Percentiles rank a stretch among this genome's conserved stretches.
phyloP scores from a whole-genome alignment of 2,797 vertebrate species.

The Tauraco hartlaubi region DNA sequence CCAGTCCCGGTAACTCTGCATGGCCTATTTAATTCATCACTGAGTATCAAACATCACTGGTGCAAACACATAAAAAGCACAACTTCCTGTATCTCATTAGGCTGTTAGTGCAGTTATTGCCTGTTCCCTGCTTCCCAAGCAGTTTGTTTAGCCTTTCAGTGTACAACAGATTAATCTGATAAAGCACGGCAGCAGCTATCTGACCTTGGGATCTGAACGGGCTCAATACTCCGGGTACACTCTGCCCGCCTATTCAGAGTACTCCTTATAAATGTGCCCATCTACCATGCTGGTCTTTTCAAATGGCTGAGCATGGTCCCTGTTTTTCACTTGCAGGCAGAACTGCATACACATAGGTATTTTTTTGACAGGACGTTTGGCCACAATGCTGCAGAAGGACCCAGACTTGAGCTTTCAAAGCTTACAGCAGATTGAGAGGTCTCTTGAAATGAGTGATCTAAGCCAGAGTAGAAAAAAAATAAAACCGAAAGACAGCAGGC shows the following conservation, averaged over 20 bases:
- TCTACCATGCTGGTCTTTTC: not conserved
- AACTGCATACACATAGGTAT: fast-evolving
- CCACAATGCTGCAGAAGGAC: not conserved
- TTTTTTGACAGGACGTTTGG: not conserved
- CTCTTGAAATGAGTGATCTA: not conserved
- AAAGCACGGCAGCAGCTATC: not conserved
- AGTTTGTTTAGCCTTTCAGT: not conserved
- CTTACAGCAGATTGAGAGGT: not conserved
- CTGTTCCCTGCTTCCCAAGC: not conserved
- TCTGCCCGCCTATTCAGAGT: not conserved
- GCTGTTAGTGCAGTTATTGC: not conserved
- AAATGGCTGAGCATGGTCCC: not conserved
- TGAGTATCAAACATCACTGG: not conserved
- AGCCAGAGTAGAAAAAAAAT: not conserved
- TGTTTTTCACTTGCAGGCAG: not conserved
- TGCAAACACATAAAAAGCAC: not conserved
- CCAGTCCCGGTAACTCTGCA: not conserved
- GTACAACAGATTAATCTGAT: not conserved
- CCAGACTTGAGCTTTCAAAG: not conserved
- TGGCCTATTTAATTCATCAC: not conserved
- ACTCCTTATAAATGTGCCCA: fast-evolving
- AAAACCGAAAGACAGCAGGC: not conserved
- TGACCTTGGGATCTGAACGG: not conserved
- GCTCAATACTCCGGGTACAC: not conserved
- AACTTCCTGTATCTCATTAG: not conserved